Conservation (phyloP, 1,140 invertebrate species). For the Sinella curviseta region DNA sequence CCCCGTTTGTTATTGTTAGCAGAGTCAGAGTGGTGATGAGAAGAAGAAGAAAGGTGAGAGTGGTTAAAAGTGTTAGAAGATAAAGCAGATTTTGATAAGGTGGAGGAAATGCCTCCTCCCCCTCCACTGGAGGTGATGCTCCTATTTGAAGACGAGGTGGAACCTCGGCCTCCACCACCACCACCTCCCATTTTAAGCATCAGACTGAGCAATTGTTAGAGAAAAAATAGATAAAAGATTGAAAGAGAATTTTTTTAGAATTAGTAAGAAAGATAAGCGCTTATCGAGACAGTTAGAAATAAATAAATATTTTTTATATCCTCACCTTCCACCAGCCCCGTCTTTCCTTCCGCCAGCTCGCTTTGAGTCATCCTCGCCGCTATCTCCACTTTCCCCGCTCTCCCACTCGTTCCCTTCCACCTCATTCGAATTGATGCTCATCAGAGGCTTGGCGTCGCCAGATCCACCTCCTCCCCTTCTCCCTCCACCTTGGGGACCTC, state of each 20-base stretch:
- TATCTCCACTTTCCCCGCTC: conserved; percentile 33
- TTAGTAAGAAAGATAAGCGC: too few species aligned
- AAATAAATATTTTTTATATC: too few species aligned
- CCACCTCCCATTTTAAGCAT: too few species aligned
- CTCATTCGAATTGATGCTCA: conserved; percentile 40
- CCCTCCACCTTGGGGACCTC: conserved; percentile 32
- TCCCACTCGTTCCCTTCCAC: conserved; percentile 24
- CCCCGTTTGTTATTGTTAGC: conserved; percentile 20
- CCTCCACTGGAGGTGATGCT: background rate
- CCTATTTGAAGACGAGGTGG: background rate
- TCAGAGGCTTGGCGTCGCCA: conserved; percentile 32
- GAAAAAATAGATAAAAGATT: too few species aligned
- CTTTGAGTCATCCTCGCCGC: conserved; percentile 11
- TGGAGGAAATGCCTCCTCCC: background rate
- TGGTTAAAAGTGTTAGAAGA: conserved; percentile 24
- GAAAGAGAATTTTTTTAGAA: too few species aligned
- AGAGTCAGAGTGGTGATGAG: background rate
- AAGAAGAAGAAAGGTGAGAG: background rate
- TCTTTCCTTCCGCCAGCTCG: background rate
- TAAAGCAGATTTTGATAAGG: too few species aligned
- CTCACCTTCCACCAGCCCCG: background rate
- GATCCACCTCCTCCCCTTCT: background rate
- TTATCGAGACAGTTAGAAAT: too few species aligned
- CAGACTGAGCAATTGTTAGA: too few species aligned
- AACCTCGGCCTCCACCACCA: too few species aligned